Evolutionary conservation across 2,797 vertebrate genomes (phyloP).

Genomic region (Ciconia nigra): DNA sequence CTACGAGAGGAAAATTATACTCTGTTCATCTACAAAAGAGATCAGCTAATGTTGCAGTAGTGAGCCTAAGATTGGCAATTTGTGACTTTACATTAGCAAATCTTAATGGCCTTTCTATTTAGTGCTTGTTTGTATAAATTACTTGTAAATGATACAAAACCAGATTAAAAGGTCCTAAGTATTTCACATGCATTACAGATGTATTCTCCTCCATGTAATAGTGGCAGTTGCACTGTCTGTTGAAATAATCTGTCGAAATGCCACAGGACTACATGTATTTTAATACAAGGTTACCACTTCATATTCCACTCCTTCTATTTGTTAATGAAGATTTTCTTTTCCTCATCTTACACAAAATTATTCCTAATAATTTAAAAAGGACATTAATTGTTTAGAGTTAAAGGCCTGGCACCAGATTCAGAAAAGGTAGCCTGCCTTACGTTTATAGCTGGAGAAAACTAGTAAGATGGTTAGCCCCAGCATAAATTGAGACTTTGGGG

Average conservation of each 20-base stretch:
- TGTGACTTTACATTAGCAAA: neutral
- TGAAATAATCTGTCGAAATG: neutral
- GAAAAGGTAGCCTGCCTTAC: neutral
- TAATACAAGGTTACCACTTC: neutral
- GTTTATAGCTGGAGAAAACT: neutral
- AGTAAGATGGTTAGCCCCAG: neutral
- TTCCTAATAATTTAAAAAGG: neutral
- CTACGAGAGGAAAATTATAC: neutral
- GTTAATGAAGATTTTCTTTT: neutral
- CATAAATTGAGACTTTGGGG: neutral
- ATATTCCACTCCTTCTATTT: neutral
- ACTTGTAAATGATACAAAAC: neutral
- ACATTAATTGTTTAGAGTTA: neutral
- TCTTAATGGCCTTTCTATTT: neutral
- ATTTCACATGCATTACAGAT: neutral
- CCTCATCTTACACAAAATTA: neutral
- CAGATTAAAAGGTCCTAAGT: neutral
- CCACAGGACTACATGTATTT: neutral
- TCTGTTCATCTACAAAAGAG: neutral
- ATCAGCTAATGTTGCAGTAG: neutral
- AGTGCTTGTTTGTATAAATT: neutral
- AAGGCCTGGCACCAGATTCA: neutral
- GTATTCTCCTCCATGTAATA: neutral
- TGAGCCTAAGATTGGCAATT: neutral
- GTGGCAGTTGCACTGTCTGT: neutral